These are phyloP conservation scores for Sula dactylatra DNA, from an alignment of 2,113 vertebrate genomes.

Conservation along the genomic window DNA sequence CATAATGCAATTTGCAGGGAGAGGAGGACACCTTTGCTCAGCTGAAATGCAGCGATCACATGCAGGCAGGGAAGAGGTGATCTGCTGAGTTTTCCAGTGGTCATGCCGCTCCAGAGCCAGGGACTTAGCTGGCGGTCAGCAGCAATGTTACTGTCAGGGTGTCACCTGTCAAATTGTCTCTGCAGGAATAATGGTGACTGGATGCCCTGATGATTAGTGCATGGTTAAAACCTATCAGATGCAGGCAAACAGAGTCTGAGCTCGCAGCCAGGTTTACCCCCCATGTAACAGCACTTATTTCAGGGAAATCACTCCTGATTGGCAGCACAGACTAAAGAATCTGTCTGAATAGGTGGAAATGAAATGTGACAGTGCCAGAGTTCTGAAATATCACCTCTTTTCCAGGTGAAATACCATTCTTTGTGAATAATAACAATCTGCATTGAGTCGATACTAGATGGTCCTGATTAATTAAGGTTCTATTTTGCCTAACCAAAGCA, in stretches of 20 bases:
- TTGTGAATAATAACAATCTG: not conserved
- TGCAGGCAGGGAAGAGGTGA: not conserved
- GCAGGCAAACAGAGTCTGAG: not conserved
- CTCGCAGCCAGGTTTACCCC: not conserved
- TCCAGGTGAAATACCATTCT: not conserved
- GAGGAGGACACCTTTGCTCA: not conserved
- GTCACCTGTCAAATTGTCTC: constrained; percentile 53
- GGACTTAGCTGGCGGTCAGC: constrained; percentile 1
- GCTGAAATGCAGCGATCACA: not conserved
- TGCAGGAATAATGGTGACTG: constrained; percentile 4
- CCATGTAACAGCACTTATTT: not conserved
- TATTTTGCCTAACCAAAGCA: not conserved
- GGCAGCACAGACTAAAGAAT: not conserved
- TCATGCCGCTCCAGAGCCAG: not conserved
- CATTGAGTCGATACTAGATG: not conserved
- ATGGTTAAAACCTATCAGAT: not conserved
- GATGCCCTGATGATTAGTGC: not conserved
- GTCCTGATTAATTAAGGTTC: not conserved
- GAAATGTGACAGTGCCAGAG: not conserved
- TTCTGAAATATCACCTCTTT: not conserved
- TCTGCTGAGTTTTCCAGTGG: not conserved
- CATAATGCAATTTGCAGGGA: not conserved
- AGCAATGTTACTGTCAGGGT: not conserved
- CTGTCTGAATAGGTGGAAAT: not conserved
- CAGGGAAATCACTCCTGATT: constrained; percentile 12